These are phyloP conservation scores for Scortum barcoo DNA, from an alignment of 2,113 vertebrate species.

Conservation along the genomic window DNA sequence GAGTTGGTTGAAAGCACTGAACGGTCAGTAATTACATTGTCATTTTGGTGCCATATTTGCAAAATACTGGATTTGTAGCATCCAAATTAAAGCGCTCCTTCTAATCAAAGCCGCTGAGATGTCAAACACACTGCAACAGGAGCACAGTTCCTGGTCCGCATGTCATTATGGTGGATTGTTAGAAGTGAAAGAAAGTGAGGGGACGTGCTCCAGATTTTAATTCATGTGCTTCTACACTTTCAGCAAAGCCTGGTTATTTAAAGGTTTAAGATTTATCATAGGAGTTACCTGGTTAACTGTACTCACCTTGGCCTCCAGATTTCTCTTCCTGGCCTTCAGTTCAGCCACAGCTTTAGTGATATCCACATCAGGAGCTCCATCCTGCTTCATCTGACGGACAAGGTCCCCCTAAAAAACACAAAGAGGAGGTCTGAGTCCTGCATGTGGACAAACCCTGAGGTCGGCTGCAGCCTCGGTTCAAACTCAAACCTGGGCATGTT, in stretches of 20 bases:
- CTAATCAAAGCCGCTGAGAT: background rate
- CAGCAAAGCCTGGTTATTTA: background rate
- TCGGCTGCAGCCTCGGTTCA: background rate
- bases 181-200: background rate
- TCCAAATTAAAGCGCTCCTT: background rate
- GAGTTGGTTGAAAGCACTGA: background rate
- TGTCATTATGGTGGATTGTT: background rate
- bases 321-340: conserved; percentile 93
- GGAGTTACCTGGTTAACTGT: background rate
- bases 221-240: background rate
- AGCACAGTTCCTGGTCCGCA: background rate
- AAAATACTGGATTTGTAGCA: background rate
- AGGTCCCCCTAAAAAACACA: conserved; percentile 89
- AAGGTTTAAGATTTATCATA: too few relatives aligned
- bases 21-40: too few relatives aligned
- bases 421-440: background rate
- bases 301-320: conserved; percentile 93
- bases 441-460: background rate
- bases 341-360: conserved; percentile 95
- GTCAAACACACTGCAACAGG: background rate
- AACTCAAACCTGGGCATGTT: background rate
- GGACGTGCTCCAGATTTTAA: background rate
- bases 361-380: conserved; percentile 93
- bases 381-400: conserved; percentile 93
- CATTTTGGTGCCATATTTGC: background rate